Conservation (phyloP, 2,888 invertebrate genomes). For the Rhamphomyia laevipes region DNA sequence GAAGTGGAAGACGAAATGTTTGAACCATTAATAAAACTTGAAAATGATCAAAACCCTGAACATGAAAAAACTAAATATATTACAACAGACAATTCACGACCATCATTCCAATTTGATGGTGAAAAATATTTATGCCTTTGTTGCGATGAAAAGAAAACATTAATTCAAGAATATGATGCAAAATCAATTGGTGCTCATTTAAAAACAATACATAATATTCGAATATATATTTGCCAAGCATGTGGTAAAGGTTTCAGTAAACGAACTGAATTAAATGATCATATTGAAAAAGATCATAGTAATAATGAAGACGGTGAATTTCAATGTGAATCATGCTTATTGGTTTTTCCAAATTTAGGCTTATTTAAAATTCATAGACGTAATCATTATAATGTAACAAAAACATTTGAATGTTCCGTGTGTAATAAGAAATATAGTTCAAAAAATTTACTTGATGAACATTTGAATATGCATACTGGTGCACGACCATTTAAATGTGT, state of each 20-base stretch:
- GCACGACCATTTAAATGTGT: constrained; percentile 53
- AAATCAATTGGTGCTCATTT: constrained; percentile 50
- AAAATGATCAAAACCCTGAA: not conserved
- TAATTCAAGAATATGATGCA: constrained; percentile 40
- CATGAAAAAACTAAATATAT: constrained; percentile 7
- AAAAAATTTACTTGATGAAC: constrained; percentile 56
- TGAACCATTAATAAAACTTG: constrained; percentile 9
- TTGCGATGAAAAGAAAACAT: not conserved
- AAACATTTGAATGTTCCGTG: constrained; percentile 49
- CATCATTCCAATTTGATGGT: not conserved
- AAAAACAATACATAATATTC: constrained; percentile 46
- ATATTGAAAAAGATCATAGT: constrained; percentile 48
- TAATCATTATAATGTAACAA: constrained; percentile 49
- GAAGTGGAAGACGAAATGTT: constrained; percentile 8
- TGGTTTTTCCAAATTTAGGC: constrained; percentile 48
- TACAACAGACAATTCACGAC: constrained; percentile 7
- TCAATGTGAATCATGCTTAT: constrained; percentile 50
- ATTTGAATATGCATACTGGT: constrained; percentile 59
- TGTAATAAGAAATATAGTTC: constrained; percentile 61
- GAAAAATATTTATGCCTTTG: not conserved
- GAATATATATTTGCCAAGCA: constrained; percentile 57
- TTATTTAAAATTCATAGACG: constrained; percentile 51
- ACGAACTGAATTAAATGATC: constrained; percentile 46
- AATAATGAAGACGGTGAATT: constrained; percentile 50
- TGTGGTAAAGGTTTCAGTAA: constrained; percentile 55